These are phyloP conservation scores for Lasioglossum albipes DNA, from an alignment of 1,140 invertebrate genomes.

Conservation along the genomic window DNA sequence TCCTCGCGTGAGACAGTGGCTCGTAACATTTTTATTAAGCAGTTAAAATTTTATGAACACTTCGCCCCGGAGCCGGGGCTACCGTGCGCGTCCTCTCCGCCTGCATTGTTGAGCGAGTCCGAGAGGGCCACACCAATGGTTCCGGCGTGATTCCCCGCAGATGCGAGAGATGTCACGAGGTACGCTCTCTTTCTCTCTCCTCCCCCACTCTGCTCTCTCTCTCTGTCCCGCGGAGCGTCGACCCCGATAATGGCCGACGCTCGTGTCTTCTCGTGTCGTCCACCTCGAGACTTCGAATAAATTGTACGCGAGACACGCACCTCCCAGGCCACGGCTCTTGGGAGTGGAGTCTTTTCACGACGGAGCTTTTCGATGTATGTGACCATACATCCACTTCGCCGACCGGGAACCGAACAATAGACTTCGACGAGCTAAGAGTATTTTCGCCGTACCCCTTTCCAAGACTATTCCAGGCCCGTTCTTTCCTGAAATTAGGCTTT, in stretches of 20 bases:
- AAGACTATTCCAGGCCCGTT: no score
- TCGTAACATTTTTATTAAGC: constrained; percentile 71
- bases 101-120: constrained; percentile 68
- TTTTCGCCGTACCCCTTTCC: background rate
- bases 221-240: no score
- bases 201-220: no score
- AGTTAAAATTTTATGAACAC: constrained; percentile 68
- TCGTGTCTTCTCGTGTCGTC: background rate
- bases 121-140: background rate
- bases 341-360: background rate
- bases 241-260: background rate
- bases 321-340: background rate
- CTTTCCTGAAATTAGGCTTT: no score
- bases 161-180: constrained; percentile 67
- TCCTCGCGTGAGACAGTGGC: constrained; percentile 54
- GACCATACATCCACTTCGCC: background rate
- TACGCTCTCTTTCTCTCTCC: constrained; percentile 17
- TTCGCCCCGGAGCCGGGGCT: constrained; percentile 39
- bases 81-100: constrained; percentile 44
- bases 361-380: background rate
- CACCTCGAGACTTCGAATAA: constrained; percentile 25
- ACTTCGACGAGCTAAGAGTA: background rate
- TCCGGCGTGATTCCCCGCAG: constrained; percentile 46
- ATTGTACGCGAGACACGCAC: background rate
- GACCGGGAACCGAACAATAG: background rate